Base-by-base conservation (phyloP, 1,140 invertebrate genomes). In the Drosophila erecta region DNA sequence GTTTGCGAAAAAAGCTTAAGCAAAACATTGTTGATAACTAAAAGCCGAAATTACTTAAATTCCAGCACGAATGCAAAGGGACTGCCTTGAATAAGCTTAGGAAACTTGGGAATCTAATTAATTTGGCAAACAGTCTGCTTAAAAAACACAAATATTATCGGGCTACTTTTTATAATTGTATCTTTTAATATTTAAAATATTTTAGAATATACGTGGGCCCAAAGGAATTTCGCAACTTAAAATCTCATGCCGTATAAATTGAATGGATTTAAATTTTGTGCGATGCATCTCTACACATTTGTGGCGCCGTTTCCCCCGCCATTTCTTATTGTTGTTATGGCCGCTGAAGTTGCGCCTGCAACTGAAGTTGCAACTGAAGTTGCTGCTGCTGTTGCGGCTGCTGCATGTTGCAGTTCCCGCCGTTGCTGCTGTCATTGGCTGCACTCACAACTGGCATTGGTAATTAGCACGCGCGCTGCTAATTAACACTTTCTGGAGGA, bases 401-500 rank as follows among this genome's bases (percentile, higher is more conserved):
- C 20, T 37, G 60, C 11, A n/a, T n/a, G 44, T 24, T 47, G 22
- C 44, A 27, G 12, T 47, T 22, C 37, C 44, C 30, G 58, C 11
- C 27, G 61, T 41, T 54, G 47, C 40, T 38, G 49, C 66, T 69
- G 66, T 69, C 66, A 70, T 47, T 70, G 66, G 66, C 17, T 70
- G 66, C 65, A 70, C 64, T 56, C 71, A 65, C 72, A 64, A 75
- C 71, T 54, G 53, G 71, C 72, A 75, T 76, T 76, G 74, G 74
- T 76, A 76, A 76, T 76, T 76, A 76, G 74, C 74, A 76, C 74
- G 74, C 74, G 74, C 78, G 79, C 62, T 65, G 57, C 69, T 81
- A 87, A 85, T 85, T 85, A 85, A 86, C 81, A 85, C 74, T 76
- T 76, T 76, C 72, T 76, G 55, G 54, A 67, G 43, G 69, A 58